Conservation (phyloP, 2,888 invertebrate species). For the Philereme transversata region DNA sequence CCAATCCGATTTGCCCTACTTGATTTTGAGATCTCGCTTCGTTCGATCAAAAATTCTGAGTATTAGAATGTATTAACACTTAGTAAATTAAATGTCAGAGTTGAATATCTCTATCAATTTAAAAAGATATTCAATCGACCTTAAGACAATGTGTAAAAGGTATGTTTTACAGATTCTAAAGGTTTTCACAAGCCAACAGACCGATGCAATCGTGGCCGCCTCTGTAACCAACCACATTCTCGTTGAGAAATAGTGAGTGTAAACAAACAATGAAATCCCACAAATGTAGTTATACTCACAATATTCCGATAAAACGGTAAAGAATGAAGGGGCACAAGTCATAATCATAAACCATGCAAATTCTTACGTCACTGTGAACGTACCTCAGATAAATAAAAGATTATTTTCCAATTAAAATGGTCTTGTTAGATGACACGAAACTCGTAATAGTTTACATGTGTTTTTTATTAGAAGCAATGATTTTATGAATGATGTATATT, state of each 20-base stretch:
- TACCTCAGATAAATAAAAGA: slow-evolving; percentile 39
- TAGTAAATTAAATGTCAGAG: slow-evolving; percentile 32
- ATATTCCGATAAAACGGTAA: slow-evolving; percentile 42
- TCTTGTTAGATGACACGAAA: slow-evolving; percentile 23
- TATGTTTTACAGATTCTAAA: slow-evolving; percentile 37
- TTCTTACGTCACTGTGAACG: slow-evolving; percentile 41
- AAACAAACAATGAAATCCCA: slow-evolving; percentile 51
- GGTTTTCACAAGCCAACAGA: slow-evolving; percentile 34
- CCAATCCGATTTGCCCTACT: no score
- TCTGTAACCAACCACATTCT: slow-evolving; percentile 49
- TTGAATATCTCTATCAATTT: slow-evolving; percentile 13
- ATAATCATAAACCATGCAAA: slow-evolving; percentile 37
- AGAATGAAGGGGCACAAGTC: slow-evolving; percentile 42
- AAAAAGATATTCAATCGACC: slow-evolving; percentile 18
- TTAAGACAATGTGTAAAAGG: slow-evolving; percentile 34
- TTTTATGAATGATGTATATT: no score
- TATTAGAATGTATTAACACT: no score
- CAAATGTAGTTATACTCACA: slow-evolving; percentile 39
- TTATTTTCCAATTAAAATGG: no score
- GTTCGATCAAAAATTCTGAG: no score
- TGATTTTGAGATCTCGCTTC: no score
- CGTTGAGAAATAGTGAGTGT: slow-evolving; percentile 50
- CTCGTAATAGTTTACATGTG: not conserved
- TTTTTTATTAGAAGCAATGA: not conserved
- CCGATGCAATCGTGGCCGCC: slow-evolving; percentile 43